phyloP scores from a whole-genome alignment of 2,797 vertebrate species.

The Etheostoma nigrum region DNA sequence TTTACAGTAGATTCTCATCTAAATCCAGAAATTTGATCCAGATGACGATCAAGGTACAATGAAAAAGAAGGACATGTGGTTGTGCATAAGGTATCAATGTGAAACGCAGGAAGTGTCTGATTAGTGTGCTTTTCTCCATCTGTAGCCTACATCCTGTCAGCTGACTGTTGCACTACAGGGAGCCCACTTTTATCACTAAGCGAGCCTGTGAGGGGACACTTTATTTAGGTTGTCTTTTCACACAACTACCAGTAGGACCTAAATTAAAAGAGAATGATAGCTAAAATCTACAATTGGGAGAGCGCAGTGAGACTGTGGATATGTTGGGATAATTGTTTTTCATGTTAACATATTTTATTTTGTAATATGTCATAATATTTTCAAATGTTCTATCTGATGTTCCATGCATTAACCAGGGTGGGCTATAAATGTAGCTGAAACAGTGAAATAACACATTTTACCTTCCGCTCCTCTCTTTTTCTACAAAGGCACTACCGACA shows the following conservation, averaged over 20 bases:
- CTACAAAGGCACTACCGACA: slow-evolving; percentile 81
- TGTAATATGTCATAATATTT: slow-evolving; percentile 1
- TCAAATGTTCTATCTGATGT: slow-evolving; percentile 4
- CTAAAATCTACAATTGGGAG: slow-evolving; percentile 20
- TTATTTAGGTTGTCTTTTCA: slow-evolving; percentile 51
- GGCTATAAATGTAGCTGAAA: slow-evolving; percentile 26
- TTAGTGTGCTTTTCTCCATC: slow-evolving; percentile 66
- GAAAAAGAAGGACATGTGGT: slow-evolving; percentile 23
- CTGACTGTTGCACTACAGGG: slow-evolving; percentile 54
- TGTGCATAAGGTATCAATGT: slow-evolving; percentile 43
- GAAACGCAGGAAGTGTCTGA: slow-evolving; percentile 61
- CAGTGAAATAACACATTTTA: slow-evolving; percentile 42
- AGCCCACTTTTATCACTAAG: slow-evolving; percentile 55
- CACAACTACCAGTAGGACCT: slow-evolving; percentile 2
- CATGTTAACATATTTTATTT: not conserved
- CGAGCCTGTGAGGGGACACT: slow-evolving; percentile 39
- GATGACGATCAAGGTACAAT: slow-evolving; percentile 40
- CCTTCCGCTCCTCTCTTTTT: slow-evolving; percentile 40
- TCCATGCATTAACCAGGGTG: not conserved
- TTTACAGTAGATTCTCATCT: slow-evolving; percentile 30
- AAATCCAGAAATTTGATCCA: slow-evolving; percentile 38
- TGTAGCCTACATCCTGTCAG: slow-evolving; percentile 74
- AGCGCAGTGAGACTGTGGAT: slow-evolving; percentile 1
- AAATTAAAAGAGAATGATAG: slow-evolving; percentile 38
- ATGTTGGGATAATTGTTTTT: not conserved